Percentiles rank a stretch among this genome's conserved stretches.
These are phyloP conservation scores for Patella depressa DNA, from an alignment of 2,888 invertebrate species.

Conservation along the genomic window DNA sequence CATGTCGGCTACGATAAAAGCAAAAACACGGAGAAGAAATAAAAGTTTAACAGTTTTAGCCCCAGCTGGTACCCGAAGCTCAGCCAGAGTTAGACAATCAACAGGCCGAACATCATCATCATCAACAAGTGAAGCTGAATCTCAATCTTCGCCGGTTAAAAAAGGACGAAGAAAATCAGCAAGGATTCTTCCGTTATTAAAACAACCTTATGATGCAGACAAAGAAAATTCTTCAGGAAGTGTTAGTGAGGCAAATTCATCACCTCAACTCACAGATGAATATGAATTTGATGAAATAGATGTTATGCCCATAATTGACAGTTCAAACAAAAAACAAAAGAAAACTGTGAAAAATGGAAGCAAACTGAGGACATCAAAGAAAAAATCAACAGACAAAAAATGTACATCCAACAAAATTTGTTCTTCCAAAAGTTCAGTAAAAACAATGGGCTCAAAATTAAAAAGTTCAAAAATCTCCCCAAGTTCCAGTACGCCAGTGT, in stretches of 20 bases:
- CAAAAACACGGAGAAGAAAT: too few relatives aligned
- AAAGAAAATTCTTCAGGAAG: slow-evolving; percentile 17
- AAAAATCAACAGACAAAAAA: background rate
- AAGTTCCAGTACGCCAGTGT: background rate
- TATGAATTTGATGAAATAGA: slow-evolving; percentile 24
- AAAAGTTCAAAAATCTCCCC: background rate
- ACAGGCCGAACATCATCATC: too few relatives aligned
- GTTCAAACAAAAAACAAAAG: slow-evolving; percentile 12
- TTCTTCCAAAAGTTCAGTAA: too few relatives aligned
- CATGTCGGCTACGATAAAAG: too few relatives aligned
- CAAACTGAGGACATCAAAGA: background rate
- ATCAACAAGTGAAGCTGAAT: too few relatives aligned
- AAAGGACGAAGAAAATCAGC: too few relatives aligned
- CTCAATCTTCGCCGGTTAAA: too few relatives aligned
- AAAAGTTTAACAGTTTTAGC: too few relatives aligned
- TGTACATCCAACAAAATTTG: too few relatives aligned
- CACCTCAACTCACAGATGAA: slow-evolving; percentile 10
- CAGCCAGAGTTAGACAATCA: too few relatives aligned
- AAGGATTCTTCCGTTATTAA: background rate
- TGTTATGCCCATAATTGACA: background rate
- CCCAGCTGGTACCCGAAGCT: too few relatives aligned
- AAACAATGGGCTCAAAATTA: background rate
- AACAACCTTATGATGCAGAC: slow-evolving; percentile 21
- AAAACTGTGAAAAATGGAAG: background rate
- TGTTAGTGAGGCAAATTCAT: background rate